Conservation (phyloP, 1,140 invertebrate genomes). For the Saccostrea echinata region DNA sequence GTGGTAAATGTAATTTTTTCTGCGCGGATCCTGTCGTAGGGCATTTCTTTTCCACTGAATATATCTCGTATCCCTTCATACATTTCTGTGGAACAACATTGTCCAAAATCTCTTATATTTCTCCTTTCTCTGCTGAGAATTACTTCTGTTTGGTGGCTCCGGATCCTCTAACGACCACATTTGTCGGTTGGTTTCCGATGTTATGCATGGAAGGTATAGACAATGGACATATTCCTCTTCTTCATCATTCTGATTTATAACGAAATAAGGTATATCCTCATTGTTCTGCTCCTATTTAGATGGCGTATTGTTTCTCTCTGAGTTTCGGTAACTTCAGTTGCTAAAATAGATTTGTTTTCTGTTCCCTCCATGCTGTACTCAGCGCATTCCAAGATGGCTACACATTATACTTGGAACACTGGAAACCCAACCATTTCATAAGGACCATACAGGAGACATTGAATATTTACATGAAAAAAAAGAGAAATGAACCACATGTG, state of each 20-base stretch:
- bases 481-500: no score
- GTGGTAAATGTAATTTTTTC: constrained; percentile 4
- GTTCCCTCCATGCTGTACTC: background rate
- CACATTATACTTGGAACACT: no score
- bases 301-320: constrained; percentile 30
- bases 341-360: constrained; percentile 4
- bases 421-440: no score
- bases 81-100: constrained; percentile 38
- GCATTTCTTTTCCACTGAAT: background rate
- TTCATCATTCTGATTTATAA: constrained; percentile 29
- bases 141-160: no score
- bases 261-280: background rate
- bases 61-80: constrained; percentile 40
- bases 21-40: background rate
- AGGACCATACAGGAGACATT: no score
- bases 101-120: constrained; percentile 46
- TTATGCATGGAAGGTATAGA: constrained; percentile 40
- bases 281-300: background rate
- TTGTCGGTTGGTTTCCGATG: constrained; percentile 36
- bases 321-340: background rate
- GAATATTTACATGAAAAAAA: no score
- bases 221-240: constrained; percentile 2
- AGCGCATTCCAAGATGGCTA: no score
- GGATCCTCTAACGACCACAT: background rate
- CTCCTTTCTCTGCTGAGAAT: background rate